phyloP scores from a whole-genome alignment of 1,140 invertebrate species.

The Halesus radiatus region DNA sequence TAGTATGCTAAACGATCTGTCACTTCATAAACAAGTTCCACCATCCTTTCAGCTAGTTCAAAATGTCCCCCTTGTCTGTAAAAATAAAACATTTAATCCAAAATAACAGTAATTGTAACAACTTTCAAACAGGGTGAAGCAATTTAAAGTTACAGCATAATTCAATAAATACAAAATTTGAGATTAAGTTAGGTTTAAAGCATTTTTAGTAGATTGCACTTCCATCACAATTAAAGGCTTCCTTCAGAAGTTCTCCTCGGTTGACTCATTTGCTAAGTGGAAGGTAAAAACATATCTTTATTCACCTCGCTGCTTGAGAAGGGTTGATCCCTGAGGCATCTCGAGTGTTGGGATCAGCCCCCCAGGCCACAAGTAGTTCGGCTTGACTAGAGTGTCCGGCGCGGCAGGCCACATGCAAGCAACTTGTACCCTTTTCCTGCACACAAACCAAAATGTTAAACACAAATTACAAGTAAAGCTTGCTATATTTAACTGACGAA shows the following conservation, averaged over 20 bases:
- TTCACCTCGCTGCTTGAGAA: conserved; percentile 85
- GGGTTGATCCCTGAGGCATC: conserved; percentile 85
- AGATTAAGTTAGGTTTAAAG: too few relatives aligned
- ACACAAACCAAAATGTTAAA: neutral
- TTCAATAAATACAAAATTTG: too few relatives aligned
- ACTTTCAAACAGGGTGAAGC: too few relatives aligned
- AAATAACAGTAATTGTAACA: too few relatives aligned
- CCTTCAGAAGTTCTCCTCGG: too few relatives aligned
- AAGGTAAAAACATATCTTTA: too few relatives aligned
- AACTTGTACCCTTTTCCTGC: conserved; percentile 92
- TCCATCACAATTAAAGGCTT: too few relatives aligned
- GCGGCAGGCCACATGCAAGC: conserved; percentile 93
- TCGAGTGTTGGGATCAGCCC: conserved; percentile 89
- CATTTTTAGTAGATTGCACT: too few relatives aligned
- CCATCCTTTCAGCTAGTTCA: conserved; percentile 87
- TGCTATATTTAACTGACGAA: too few relatives aligned
- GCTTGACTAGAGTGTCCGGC: conserved; percentile 88
- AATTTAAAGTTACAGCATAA: too few relatives aligned
- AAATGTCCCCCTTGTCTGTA: conserved; percentile 82
- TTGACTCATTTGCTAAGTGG: too few relatives aligned
- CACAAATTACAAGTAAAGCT: too few relatives aligned
- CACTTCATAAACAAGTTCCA: conserved; percentile 94
- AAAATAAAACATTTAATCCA: conserved; percentile 40
- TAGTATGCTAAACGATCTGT: conserved; percentile 93
- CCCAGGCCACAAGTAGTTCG: conserved; percentile 94